Evolutionary conservation across 2,797 vertebrate genomes (phyloP).

Genomic region (Aulostomus chinensis): DNA sequence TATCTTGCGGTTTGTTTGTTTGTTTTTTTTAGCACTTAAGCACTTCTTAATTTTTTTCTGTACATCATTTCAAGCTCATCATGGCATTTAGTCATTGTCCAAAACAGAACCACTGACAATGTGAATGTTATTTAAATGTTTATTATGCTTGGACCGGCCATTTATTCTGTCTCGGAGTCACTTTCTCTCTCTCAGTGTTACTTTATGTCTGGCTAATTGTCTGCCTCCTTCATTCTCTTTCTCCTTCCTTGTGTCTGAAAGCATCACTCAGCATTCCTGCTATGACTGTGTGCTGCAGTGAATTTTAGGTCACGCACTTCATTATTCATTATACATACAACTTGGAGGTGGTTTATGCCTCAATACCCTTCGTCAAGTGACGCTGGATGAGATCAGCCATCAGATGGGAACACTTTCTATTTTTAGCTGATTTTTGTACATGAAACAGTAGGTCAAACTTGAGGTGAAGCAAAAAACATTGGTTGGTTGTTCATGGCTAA

Average conservation of each 20-base stretch:
- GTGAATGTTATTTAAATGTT: conserved; percentile 1
- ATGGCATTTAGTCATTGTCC: not conserved
- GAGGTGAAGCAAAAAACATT: too few relatives aligned
- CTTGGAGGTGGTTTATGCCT: conserved; percentile 54
- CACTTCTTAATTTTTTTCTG: not conserved
- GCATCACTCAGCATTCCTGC: conserved; percentile 52
- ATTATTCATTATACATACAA: conserved; percentile 58
- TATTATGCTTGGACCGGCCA: too few relatives aligned
- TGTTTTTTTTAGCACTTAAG: too few relatives aligned
- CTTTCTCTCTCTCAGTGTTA: conserved; percentile 3
- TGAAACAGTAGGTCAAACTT: not conserved
- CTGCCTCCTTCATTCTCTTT: not conserved
- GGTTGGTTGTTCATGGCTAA: too few relatives aligned
- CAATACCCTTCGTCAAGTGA: conserved; percentile 31
- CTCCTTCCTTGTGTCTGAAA: conserved; percentile 10
- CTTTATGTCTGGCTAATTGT: conserved; percentile 13
- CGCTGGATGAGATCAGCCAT: conserved; percentile 26
- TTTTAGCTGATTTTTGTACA: conserved; percentile 4
- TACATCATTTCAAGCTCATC: not conserved
- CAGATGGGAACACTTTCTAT: conserved; percentile 3
- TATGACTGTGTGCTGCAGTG: conserved; percentile 35
- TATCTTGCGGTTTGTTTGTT: too few relatives aligned
- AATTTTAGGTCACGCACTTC: conserved; percentile 66
- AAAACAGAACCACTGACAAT: not conserved
- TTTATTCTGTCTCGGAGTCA: conserved; percentile 8